A percentile compares a stretch with the other conserved stretches of the same genome.
Evolutionary conservation across 2,888 invertebrate genomes (phyloP).

Genomic region (Tromatobia lineatoria): DNA sequence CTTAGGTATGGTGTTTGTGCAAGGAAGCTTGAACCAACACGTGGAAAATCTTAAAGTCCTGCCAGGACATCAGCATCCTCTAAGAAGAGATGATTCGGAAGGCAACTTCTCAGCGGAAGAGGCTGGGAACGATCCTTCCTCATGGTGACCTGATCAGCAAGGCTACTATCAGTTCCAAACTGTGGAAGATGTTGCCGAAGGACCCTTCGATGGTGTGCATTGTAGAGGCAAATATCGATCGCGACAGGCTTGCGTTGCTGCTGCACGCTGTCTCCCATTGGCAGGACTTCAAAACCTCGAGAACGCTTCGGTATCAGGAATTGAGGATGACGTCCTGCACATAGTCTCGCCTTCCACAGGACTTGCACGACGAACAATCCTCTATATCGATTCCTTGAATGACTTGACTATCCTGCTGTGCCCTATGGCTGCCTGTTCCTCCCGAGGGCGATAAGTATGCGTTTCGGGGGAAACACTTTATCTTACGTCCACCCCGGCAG

Average conservation of each 20-base stretch:
- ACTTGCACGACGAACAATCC: neutral
- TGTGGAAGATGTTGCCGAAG: slow-evolving; percentile 40
- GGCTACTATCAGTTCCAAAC: slow-evolving; percentile 70
- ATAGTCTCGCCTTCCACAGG: neutral
- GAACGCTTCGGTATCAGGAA: slow-evolving; percentile 75
- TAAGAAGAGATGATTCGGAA: slow-evolving; percentile 60
- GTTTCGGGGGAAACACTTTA: slow-evolving; percentile 71
- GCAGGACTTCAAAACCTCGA: slow-evolving; percentile 76
- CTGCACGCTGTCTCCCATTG: slow-evolving; percentile 10
- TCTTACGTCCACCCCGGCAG: slow-evolving; percentile 62
- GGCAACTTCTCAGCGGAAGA: slow-evolving; percentile 12
- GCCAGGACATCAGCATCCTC: slow-evolving; percentile 75
- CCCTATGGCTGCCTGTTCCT: slow-evolving; percentile 73
- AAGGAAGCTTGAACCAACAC: slow-evolving; percentile 73
- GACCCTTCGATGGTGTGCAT: neutral
- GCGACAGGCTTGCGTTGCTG: neutral
- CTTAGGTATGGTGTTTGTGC: slow-evolving; percentile 63
- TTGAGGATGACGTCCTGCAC: slow-evolving; percentile 58
- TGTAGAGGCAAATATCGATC: slow-evolving; percentile 21
- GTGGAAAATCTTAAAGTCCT: slow-evolving; percentile 74
- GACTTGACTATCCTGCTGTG: slow-evolving; percentile 63
- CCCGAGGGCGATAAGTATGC: slow-evolving; percentile 74
- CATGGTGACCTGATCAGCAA: slow-evolving; percentile 74
- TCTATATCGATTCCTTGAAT: slow-evolving; percentile 43
- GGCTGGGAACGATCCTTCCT: slow-evolving; percentile 19